These are phyloP conservation scores for Anthoscopus minutus DNA, from an alignment of 2,113 vertebrate genomes.

Conservation along the genomic window DNA sequence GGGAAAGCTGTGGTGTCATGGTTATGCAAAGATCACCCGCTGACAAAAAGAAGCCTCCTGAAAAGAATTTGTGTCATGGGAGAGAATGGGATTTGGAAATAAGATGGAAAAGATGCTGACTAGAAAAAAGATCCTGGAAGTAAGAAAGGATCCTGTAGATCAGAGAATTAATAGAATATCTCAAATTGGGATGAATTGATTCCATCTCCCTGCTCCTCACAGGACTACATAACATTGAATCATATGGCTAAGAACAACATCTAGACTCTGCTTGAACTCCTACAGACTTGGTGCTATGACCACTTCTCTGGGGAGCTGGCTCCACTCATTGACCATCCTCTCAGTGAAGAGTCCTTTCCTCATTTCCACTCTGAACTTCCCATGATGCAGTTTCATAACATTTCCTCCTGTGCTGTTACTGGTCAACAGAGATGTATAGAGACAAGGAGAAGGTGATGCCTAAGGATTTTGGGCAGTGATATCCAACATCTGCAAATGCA, in stretches of 20 bases:
- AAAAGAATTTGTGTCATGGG: neutral
- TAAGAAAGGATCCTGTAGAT: neutral
- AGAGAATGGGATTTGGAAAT: neutral
- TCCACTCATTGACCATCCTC: neutral
- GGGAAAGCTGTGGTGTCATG: neutral
- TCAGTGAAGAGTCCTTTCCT: neutral
- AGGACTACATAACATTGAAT: neutral
- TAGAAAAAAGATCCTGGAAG: neutral
- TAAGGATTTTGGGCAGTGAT: neutral
- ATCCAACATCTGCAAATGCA: neutral
- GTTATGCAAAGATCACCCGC: neutral
- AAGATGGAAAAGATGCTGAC: neutral
- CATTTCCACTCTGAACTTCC: neutral
- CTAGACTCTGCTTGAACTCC: neutral
- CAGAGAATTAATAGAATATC: neutral
- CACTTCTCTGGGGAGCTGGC: neutral
- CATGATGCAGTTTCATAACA: neutral
- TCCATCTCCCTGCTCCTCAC: neutral
- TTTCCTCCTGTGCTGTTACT: neutral
- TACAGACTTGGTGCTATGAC: neutral
- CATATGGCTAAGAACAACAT: neutral
- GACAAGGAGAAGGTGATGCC: neutral
- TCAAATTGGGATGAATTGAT: rapidly evolving
- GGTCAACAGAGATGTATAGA: neutral
- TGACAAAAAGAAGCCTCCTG: neutral